phyloP scores from a whole-genome alignment of 2,113 vertebrate species.

The Heteronetta atricapilla region DNA sequence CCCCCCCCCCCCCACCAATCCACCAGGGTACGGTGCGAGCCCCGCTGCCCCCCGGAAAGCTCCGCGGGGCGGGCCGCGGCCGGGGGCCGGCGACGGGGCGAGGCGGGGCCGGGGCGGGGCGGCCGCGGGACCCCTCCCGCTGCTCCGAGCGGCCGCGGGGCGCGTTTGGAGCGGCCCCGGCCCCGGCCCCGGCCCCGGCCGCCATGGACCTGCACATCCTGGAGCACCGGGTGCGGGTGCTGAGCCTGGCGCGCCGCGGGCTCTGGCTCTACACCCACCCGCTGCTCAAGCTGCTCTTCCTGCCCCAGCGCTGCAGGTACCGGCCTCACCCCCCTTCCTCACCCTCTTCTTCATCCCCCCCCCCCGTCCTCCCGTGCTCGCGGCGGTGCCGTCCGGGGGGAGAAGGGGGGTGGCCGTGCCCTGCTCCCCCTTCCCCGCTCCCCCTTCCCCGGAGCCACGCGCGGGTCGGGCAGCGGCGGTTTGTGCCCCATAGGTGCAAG shows the following conservation, averaged over 20 bases:
- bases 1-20: too few relatives aligned
- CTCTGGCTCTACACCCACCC: slow-evolving; percentile 73
- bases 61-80: not conserved
- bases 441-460: too few relatives aligned
- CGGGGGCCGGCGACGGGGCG: not conserved
- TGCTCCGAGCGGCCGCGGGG: not conserved
- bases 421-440: too few relatives aligned
- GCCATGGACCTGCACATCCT: slow-evolving; percentile 83
- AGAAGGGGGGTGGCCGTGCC: too few relatives aligned
- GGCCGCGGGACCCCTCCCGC: not conserved
- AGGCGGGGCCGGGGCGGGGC: not conserved
- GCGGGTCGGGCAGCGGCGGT: not conserved
- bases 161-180: not conserved
- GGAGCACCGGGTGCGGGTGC: slow-evolving; percentile 82
- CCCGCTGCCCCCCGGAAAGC: not conserved
- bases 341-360: not conserved
- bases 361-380: not conserved
- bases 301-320: slow-evolving; percentile 72
- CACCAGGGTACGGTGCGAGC: not conserved
- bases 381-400: too few relatives aligned
- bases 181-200: too few relatives aligned
- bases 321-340: not conserved
- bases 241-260: slow-evolving; percentile 78
- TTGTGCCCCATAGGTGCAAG: slow-evolving; percentile 84
- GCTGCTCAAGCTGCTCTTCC: slow-evolving; percentile 82